Evolutionary conservation across 1,140 invertebrate species (phyloP).

Genomic region (Ditylenchus dipsaci): DNA sequence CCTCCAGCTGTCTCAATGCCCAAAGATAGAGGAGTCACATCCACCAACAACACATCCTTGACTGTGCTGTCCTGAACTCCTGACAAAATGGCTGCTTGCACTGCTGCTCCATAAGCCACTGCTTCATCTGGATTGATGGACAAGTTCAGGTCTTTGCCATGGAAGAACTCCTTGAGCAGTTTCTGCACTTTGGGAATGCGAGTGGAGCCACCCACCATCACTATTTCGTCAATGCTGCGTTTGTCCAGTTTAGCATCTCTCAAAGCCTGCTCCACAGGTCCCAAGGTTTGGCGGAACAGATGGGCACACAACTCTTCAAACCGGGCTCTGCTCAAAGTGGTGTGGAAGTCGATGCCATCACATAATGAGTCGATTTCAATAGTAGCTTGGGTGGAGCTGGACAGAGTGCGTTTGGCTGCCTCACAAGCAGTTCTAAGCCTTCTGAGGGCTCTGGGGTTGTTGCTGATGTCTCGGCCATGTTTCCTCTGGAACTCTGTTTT

Average conservation of each 20-base stretch:
- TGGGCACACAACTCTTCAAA: slow-evolving; percentile 89
- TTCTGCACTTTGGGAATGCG: slow-evolving; percentile 97
- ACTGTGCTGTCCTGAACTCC: slow-evolving; percentile 86
- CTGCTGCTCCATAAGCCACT: slow-evolving; percentile 60
- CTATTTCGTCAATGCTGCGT: slow-evolving; percentile 83
- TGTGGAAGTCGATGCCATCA: slow-evolving; percentile 93
- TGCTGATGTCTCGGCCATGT: slow-evolving; percentile 83
- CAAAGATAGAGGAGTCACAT: slow-evolving; percentile 86
- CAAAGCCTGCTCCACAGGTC: slow-evolving; percentile 83
- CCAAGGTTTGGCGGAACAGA: slow-evolving; percentile 77
- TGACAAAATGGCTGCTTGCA: slow-evolving; percentile 79
- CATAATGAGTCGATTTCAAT: slow-evolving; percentile 90
- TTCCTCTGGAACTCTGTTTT: slow-evolving; percentile 93
- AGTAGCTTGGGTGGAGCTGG: slow-evolving; percentile 84
- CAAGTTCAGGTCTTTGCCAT: slow-evolving; percentile 93
- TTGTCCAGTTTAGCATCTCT: slow-evolving; percentile 90
- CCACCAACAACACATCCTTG: slow-evolving; percentile 81
- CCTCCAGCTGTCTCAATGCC: slow-evolving; percentile 95
- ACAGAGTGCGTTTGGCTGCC: slow-evolving; percentile 85
- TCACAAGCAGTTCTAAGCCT: slow-evolving; percentile 87
- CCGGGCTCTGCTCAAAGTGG: slow-evolving; percentile 81
- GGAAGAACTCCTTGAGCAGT: slow-evolving; percentile 69
- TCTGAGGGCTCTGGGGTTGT: slow-evolving; percentile 81
- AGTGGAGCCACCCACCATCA: slow-evolving; percentile 94
- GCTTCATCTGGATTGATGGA: slow-evolving; percentile 65